Base-by-base conservation (phyloP, 2,797 vertebrate genomes). In the Ficedula albicollis region DNA sequence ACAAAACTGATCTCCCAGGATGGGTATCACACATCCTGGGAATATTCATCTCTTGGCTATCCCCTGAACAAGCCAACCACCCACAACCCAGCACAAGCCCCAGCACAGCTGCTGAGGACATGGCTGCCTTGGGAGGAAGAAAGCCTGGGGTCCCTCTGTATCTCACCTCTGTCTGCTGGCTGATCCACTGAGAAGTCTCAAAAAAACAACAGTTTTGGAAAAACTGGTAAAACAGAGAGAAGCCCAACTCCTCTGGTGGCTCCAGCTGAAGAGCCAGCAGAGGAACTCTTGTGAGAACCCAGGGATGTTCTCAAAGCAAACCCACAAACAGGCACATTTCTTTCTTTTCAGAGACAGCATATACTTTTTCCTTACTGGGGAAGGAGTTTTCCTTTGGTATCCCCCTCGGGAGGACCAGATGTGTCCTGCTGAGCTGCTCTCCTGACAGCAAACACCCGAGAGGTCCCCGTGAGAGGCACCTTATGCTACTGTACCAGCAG, bases 371-470 rank as follows among this genome's bases (percentile, higher is more conserved):
- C 16, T 10, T 51, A 32, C 0, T 12, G 17, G 16, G 21, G 29
- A 78, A 32, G 20, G 25, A 69, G 34, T 14, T 89, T 74, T 64
- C 58, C 69, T 88, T 80, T 10, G 9, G 8, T 44, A 38, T 22
- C 38, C 63, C 48, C 48, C 68, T 68, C 17, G 43, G 76, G 36
- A 88, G 38, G 58, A 64, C 16, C 48, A 72, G 23, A 43, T 13
- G 39, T 16, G 17, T 56, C 6, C 1, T 6, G 59, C 58, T 39
- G 46, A 85, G 77, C 62, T 22, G 54, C 66, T 54, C 51, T 38
- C 38, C 30, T 0, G 54, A 32, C 69, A 81, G 22, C 4, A 0
- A 52, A 49, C 4, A 1, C 26, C n/a, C 1, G 0, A 14, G 0
- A 14, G 34, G 38, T 38, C 64, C 52, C 38, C 4, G 0, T 3